Evolutionary conservation across 2,113 vertebrate species (phyloP), one percentile per base, ranked within the genome.

Genomic region (Ameiurus melas): DNA sequence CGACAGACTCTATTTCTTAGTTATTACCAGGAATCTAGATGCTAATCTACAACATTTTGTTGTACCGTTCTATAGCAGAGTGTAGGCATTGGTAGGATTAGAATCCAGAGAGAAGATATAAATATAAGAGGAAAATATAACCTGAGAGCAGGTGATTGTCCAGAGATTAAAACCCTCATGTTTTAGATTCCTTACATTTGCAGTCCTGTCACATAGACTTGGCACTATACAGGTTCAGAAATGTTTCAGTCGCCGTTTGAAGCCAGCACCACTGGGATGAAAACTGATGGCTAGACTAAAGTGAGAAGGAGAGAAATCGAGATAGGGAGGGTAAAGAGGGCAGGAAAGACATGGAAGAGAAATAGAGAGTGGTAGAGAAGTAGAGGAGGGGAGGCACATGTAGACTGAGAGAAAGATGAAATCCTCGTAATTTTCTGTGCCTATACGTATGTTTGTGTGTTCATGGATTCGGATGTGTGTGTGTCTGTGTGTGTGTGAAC

Each of bases 151-250:
- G 19, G 19, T 71, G 51, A 57, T 73, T 36, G 8, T 55, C 17
- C 62, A 30, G n/a, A 0, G n/a, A 75, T 64, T 3, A 58, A 43
- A 68, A 83, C 25, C 75, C 20, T 51, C 58, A 58, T 33, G 64
- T 36, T 60, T 55, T n/a, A 57, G 3, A 10, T 55, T 79, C 77
- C 55, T 30, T 77, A 7, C 73, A 87, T 85, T 85, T 60, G 79
- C 58, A 87, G 89, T 79, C 62, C 13, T 27, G 81, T 85, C 82
- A 81, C 89, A 86, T 58, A 79, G 89, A 60, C 57, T 62, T 33
- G 81, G 81, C n/a, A 51, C 13, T 58, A 17, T 30, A 85, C 43
- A 25, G 78, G 77, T 62, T 25, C 55, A 9, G 27, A 30, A 58
- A 82, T 80, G 60, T 39, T 55, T 22, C 5, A 66, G 66, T 85